Conservation (phyloP, 2,888 invertebrate species). For the Chymomyza procnemis region DNA sequence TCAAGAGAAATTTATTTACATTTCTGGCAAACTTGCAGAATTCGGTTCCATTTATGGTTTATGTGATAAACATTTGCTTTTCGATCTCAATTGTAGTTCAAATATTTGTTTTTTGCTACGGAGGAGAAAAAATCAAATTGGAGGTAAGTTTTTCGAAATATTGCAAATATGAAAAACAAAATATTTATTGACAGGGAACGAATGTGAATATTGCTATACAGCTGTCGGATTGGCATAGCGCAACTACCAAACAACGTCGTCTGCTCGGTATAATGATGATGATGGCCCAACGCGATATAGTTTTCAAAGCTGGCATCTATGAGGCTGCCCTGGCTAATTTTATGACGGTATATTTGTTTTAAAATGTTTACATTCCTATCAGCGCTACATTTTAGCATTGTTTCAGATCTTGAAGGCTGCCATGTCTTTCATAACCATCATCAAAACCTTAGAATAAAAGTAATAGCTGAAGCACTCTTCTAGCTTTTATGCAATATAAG, state of each 20-base stretch:
- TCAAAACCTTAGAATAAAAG: slow-evolving; percentile 64
- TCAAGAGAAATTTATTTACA: background rate
- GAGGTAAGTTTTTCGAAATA: slow-evolving; percentile 56
- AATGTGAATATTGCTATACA: slow-evolving; percentile 68
- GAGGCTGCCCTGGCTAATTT: slow-evolving; percentile 76
- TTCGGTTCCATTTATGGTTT: slow-evolving; percentile 55
- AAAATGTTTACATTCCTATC: background rate
- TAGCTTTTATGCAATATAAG: too few species aligned
- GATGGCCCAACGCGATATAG: slow-evolving; percentile 67
- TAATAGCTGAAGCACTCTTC: too few species aligned
- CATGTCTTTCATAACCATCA: slow-evolving; percentile 69
- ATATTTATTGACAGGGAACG: slow-evolving; percentile 54
- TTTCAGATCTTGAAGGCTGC: slow-evolving; percentile 67
- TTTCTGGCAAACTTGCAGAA: slow-evolving; percentile 46
- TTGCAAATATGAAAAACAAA: background rate
- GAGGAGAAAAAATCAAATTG: slow-evolving; percentile 74
- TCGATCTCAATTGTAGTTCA: slow-evolving; percentile 71
- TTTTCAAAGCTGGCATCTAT: slow-evolving; percentile 74
- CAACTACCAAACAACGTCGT: slow-evolving; percentile 61
- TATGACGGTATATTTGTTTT: slow-evolving; percentile 53
- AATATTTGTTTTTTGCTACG: slow-evolving; percentile 75
- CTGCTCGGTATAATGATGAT: slow-evolving; percentile 63
- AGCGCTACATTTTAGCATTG: background rate
- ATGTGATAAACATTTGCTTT: slow-evolving; percentile 66
- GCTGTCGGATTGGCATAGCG: slow-evolving; percentile 69